Percentiles rank a stretch among this genome's conserved stretches.
phyloP scores from a whole-genome alignment of 2,888 invertebrate genomes.

The Agrotis puta region DNA sequence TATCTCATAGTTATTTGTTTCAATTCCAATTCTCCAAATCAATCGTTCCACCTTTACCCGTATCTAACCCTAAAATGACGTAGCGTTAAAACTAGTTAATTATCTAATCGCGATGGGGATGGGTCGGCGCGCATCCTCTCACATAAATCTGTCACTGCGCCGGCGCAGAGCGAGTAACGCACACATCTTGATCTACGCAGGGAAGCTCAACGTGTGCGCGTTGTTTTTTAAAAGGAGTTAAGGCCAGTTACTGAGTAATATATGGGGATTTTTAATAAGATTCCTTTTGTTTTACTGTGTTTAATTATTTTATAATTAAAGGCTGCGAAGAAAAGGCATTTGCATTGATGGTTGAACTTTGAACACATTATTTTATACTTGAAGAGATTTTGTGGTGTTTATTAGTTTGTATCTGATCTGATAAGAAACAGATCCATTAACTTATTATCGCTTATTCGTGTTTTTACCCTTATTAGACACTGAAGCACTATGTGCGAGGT shows the following conservation, averaged over 20 bases:
- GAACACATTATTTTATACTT: neutral
- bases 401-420: neutral
- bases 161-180: conserved; percentile 80
- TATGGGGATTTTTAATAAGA: conserved; percentile 47
- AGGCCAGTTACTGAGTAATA: conserved; percentile 45
- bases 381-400: too few relatives aligned
- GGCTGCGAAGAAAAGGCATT: neutral
- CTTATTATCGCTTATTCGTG: neutral
- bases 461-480: neutral
- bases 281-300: conserved; percentile 19
- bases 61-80: conserved; percentile 46
- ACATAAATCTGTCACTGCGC: conserved; percentile 88
- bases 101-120: conserved; percentile 79
- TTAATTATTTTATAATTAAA: conserved; percentile 51
- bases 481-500: neutral
- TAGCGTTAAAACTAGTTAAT: conserved; percentile 79
- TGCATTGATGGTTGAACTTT: conserved; percentile 1
- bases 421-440: neutral
- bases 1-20: neutral
- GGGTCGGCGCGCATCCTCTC: conserved; percentile 73
- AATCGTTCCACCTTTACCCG: conserved; percentile 7
- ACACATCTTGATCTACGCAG: conserved; percentile 85
- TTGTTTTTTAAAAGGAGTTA: conserved; percentile 47
- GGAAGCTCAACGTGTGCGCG: conserved; percentile 33
- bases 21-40: conserved; percentile 3